A percentile compares a stretch with the other conserved stretches of the same genome.
Conservation (phyloP, 1,140 invertebrate genomes). For the Triops longicaudatus region DNA sequence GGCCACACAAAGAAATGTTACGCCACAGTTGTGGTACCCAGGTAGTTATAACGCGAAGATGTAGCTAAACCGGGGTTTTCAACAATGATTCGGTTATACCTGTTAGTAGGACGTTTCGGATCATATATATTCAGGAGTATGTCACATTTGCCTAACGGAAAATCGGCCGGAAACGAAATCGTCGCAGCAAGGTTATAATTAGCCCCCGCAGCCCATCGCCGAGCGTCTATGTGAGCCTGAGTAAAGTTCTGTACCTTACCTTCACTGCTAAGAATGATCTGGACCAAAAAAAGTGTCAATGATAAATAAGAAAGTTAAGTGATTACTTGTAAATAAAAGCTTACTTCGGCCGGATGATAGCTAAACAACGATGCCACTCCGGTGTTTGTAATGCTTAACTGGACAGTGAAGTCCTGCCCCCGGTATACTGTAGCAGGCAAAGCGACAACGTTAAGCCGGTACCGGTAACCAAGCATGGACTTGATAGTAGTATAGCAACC, state of each 20-base stretch:
- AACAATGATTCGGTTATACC: not conserved
- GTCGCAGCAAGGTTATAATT: not conserved
- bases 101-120: not conserved
- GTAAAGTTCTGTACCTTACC: not conserved
- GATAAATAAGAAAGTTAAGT: not conserved
- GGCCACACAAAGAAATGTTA: not conserved
- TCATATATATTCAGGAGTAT: not conserved
- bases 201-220: not conserved
- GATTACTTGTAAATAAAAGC: not conserved
- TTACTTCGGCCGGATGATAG: slow-evolving; percentile 11
- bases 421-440: not conserved
- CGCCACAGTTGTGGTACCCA: not conserved
- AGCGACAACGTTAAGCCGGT: not conserved
- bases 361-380: slow-evolving; percentile 23
- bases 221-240: not conserved
- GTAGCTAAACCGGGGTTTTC: not conserved
- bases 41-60: not conserved
- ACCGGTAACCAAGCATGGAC: slow-evolving; percentile 24
- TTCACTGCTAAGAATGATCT: slow-evolving; percentile 20
- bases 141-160: not conserved
- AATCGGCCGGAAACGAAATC: not conserved
- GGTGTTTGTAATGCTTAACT: slow-evolving; percentile 16
- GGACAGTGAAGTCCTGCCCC: not conserved
- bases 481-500: slow-evolving; percentile 19
- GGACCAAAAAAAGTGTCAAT: not conserved